Evolutionary conservation across 2,888 invertebrate genomes (phyloP).

Genomic region (Chrysina gloriosa): DNA sequence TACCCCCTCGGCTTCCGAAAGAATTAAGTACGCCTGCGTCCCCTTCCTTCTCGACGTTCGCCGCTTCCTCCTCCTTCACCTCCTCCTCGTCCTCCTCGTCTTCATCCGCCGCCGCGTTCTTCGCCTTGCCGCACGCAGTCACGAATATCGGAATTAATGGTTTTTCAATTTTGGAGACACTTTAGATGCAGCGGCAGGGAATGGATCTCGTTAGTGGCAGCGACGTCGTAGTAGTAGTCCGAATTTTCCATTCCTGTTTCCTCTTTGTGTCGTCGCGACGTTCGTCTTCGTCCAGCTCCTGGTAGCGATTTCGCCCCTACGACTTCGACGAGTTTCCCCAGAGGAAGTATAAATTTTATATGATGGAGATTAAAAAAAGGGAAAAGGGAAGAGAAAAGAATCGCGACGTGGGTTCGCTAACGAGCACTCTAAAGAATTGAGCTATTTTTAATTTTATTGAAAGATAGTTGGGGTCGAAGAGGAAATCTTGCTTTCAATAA

Average conservation of each 20-base stretch:
- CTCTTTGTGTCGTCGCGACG: not conserved
- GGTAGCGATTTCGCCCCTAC: constrained; percentile 2
- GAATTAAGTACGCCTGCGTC: constrained; percentile 57
- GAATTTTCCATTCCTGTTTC: constrained; percentile 31
- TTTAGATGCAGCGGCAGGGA: constrained; percentile 53
- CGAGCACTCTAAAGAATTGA: not conserved
- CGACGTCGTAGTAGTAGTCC: no score
- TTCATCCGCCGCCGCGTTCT: constrained; percentile 43
- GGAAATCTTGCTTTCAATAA: no score
- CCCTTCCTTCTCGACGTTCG: constrained; percentile 21
- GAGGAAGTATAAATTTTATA: constrained; percentile 31
- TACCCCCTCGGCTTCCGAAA: constrained; percentile 55
- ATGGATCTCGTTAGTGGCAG: constrained; percentile 48
- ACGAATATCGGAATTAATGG: constrained; percentile 62
- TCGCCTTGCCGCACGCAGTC: constrained; percentile 49
- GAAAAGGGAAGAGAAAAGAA: no score
- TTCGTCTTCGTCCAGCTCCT: constrained; percentile 9
- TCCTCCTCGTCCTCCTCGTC: constrained; percentile 2
- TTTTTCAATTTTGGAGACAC: constrained; percentile 63
- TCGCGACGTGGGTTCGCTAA: not conserved
- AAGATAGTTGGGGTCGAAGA: no score
- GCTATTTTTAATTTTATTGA: constrained; percentile 6
- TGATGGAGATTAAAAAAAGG: constrained; percentile 34
- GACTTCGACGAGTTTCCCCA: constrained; percentile 4
- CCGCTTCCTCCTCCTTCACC: constrained; percentile 2